Base-by-base conservation (phyloP, 2,113 vertebrate species). In the Semicossyphus pulcher region DNA sequence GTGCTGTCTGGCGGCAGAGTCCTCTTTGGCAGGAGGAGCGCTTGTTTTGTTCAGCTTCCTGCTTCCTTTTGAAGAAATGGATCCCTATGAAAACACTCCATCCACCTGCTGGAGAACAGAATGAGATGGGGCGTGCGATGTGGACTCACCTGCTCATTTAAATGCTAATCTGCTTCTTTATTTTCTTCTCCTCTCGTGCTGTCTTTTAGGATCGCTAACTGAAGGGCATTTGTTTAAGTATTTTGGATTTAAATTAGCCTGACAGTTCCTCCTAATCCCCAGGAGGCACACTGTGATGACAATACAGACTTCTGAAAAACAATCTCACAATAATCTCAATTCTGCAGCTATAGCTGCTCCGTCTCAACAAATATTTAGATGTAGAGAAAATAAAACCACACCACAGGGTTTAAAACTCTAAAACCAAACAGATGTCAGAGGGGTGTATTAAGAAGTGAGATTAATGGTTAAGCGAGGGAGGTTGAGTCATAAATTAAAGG, bases 41-140 rank as follows among this genome's bases (percentile, higher is more conserved):
- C 37, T 65, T 64, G 76, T 72, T 78, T 65, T 59, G 34, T 53
- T 78, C 21, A 36, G 51, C 60, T 37, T 65, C 37, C 59, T 65
- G 44, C 44, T 42, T 71, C 44, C 36, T 34, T 64, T 42, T 56
- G 75, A 78, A 58, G 44, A 28, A n/a, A 59, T 9, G 34, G 45
- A 52, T 36, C 26, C 16, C 12, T 31, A n/a, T 65, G 45, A 72
- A 72, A 66, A 72, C 42, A 59, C 52, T 52, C 36, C 44, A 51
- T 25, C 29, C 76, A 72, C 61, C 68, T 72, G 61, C 45, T 59
- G 45, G 53, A 78, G 60, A 16, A 53, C 29, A 72, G 53, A 78
- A 72, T 53, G 37, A 65, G 61, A 66, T 45, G n/a, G 51, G n/a
- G 21, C 6, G 21, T 45, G 21, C 7, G 6, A 28, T 5, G 32